A percentile compares a stretch with the other conserved stretches of the same genome.
Evolutionary conservation across 1,140 invertebrate genomes (phyloP).

Genomic region (Tachypleus tridentatus): DNA sequence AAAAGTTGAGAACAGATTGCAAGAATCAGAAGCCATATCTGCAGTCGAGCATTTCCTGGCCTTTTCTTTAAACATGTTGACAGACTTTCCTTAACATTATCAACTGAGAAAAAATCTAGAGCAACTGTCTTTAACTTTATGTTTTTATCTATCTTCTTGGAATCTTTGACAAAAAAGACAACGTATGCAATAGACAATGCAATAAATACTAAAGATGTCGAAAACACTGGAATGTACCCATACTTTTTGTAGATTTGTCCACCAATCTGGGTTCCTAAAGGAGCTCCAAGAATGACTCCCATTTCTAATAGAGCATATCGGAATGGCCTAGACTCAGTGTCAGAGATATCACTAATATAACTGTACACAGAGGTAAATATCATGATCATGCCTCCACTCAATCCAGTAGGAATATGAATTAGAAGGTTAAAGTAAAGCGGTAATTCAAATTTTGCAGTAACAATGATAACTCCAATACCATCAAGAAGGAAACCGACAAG

Average conservation of each 20-base stretch:
- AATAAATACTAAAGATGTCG: neutral
- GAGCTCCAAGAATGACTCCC: conserved; percentile 3
- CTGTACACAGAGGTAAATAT: conserved; percentile 12
- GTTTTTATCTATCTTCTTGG: conserved; percentile 8
- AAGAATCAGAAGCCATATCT: conserved; percentile 7
- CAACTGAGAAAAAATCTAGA: neutral
- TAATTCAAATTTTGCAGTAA: conserved; percentile 3
- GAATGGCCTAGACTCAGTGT: conserved; percentile 5
- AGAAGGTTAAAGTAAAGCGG: conserved; percentile 8
- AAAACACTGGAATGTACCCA: conserved; percentile 6
- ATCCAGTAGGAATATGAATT: conserved; percentile 5
- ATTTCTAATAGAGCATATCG: conserved; percentile 14
- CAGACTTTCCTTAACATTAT: neutral
- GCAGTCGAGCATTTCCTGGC: conserved; percentile 9
- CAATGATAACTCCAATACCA: conserved; percentile 6
- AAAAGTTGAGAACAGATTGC: conserved; percentile 9
- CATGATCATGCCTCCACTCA: conserved; percentile 11
- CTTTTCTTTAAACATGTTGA: conserved; percentile 7
- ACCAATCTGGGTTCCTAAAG: conserved; percentile 5
- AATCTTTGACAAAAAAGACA: conserved; percentile 9
- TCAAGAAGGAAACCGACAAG: conserved; percentile 6
- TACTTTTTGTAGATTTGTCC: conserved; percentile 9
- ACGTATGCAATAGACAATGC: conserved; percentile 3
- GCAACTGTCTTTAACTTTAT: conserved; percentile 2
- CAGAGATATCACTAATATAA: conserved; percentile 11